Evolutionary conservation across 1,140 invertebrate genomes (phyloP).

Genomic region (Drosophila baimaii): DNA sequence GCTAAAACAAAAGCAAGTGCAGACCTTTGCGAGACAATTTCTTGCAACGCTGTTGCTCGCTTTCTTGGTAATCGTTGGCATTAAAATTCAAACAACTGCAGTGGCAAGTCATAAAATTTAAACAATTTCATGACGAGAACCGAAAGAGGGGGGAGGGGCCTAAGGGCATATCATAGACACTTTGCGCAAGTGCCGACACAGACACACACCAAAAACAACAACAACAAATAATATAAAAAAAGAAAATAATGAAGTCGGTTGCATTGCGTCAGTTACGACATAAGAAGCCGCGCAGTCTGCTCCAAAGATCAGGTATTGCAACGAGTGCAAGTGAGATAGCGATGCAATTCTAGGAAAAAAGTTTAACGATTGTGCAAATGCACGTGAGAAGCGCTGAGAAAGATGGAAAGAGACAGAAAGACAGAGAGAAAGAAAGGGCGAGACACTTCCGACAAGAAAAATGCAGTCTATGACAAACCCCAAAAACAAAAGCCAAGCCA

Average conservation of each 20-base stretch:
- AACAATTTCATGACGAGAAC: slow-evolving; percentile 60
- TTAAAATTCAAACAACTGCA: slow-evolving; percentile 79
- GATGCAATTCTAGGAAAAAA: slow-evolving; percentile 58
- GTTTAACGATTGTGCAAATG: slow-evolving; percentile 72
- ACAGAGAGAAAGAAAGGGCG: neutral
- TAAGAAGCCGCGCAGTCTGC: slow-evolving; percentile 56
- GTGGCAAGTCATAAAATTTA: slow-evolving; percentile 70
- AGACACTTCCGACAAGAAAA: slow-evolving; percentile 77
- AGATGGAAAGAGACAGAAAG: neutral
- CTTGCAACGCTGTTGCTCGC: slow-evolving; percentile 35
- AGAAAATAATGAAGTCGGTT: slow-evolving; percentile 41
- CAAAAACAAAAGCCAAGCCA: slow-evolving; percentile 20
- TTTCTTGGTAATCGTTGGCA: slow-evolving; percentile 68
- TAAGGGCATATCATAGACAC: slow-evolving; percentile 54
- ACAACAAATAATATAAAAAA: slow-evolving; percentile 23
- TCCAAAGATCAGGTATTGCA: slow-evolving; percentile 24
- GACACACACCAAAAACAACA: slow-evolving; percentile 18
- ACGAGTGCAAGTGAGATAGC: slow-evolving; percentile 17
- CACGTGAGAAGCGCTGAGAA: slow-evolving; percentile 36
- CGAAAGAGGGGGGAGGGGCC: neutral
- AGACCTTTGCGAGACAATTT: slow-evolving; percentile 25
- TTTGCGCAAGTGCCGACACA: slow-evolving; percentile 75
- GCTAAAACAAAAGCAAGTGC: slow-evolving; percentile 18
- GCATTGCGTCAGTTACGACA: slow-evolving; percentile 61
- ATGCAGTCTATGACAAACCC: slow-evolving; percentile 58